Percentiles rank a stretch among this genome's conserved stretches.
Evolutionary conservation across 2,888 invertebrate genomes (phyloP).

Genomic region (Noctuana brunneofusca): DNA sequence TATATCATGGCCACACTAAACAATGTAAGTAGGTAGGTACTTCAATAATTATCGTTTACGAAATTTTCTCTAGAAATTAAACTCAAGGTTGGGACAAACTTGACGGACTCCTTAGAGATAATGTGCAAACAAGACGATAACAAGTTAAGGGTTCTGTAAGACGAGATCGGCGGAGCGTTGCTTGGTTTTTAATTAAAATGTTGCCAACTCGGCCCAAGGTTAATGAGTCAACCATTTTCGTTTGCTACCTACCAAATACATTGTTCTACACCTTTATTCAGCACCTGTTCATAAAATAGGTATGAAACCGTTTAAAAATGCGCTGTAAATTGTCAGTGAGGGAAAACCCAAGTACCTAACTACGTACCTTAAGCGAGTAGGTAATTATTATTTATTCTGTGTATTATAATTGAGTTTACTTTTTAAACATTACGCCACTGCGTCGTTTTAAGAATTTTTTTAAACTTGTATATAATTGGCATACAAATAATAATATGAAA

Average conservation of each 20-base stretch:
- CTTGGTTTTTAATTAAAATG: constrained; percentile 76
- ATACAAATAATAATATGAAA: too few species aligned
- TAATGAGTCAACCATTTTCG: constrained; percentile 58
- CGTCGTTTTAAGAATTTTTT: neutral
- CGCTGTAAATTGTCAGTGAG: neutral
- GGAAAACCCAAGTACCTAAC: neutral
- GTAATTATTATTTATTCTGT: too few species aligned
- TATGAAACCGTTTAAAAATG: too few species aligned
- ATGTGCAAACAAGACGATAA: constrained; percentile 38
- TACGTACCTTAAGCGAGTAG: too few species aligned
- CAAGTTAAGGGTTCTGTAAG: constrained; percentile 73
- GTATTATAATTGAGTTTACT: neutral
- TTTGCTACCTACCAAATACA: neutral
- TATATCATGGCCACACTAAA: neutral
- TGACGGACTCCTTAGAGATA: constrained; percentile 37
- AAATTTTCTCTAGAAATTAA: constrained; percentile 39
- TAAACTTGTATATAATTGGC: too few species aligned
- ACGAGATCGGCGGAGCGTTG: constrained; percentile 67
- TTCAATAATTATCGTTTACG: constrained; percentile 17
- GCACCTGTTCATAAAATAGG: constrained; percentile 5
- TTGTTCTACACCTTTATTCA: constrained; percentile 4
- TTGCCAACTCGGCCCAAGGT: constrained; percentile 69
- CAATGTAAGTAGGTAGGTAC: neutral
- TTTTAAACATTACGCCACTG: neutral
- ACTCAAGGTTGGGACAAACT: constrained; percentile 38